These are phyloP conservation scores for Clarias gariepinus DNA, from an alignment of 2,113 vertebrate species.

Conservation along the genomic window DNA sequence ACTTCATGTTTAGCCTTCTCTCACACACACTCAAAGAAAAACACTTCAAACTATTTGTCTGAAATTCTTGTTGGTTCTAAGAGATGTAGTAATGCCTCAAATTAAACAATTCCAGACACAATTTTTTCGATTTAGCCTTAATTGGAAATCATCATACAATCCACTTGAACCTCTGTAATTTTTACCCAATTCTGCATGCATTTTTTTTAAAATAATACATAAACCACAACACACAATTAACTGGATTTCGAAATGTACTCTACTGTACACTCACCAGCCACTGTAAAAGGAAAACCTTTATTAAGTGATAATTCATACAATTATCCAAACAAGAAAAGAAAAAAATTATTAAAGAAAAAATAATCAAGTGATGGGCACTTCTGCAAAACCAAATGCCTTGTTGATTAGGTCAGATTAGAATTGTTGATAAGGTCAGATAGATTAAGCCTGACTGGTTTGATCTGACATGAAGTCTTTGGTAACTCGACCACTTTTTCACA, in stretches of 20 bases:
- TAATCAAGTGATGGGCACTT: background rate
- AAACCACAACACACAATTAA: too few species aligned
- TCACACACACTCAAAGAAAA: background rate
- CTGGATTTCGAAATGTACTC: background rate
- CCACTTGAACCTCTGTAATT: background rate
- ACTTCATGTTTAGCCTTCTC: slow-evolving; percentile 3
- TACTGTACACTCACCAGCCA: background rate
- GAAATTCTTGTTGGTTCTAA: background rate
- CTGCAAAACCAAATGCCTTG: background rate
- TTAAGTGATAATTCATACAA: background rate
- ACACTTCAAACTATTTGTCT: background rate
- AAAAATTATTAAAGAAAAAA: background rate
- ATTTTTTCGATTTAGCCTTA: background rate
- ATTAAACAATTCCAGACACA: background rate
- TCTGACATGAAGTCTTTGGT: background rate
- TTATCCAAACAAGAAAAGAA: background rate
- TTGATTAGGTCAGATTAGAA: background rate
- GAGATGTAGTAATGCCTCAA: background rate
- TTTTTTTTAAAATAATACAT: background rate
- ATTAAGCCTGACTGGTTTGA: background rate
- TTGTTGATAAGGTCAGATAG: background rate
- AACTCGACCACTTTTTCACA: background rate
- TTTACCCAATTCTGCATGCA: background rate
- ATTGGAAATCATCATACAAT: too few species aligned
- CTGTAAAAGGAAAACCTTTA: background rate